Evolutionary conservation across 2,797 vertebrate genomes (phyloP).

Genomic region (Chaetodon trifasciatus): DNA sequence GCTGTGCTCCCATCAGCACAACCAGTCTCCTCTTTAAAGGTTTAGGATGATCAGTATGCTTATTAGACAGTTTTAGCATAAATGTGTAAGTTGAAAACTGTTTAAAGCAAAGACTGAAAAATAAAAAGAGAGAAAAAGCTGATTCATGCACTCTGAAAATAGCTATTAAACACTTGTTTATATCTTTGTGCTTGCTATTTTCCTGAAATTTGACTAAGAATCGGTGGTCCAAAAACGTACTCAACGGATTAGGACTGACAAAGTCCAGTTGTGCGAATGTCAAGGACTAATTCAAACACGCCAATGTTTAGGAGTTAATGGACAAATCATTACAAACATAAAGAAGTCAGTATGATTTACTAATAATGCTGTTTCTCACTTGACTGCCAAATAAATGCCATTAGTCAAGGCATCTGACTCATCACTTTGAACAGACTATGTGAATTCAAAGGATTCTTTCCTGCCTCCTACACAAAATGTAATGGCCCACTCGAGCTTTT

Average conservation of each 20-base stretch:
- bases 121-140: neutral
- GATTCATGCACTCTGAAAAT: neutral
- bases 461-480: conserved; percentile 70
- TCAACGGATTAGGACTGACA: conserved; percentile 47
- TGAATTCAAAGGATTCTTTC: conserved; percentile 63
- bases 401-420: conserved; percentile 72
- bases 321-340: conserved; percentile 70
- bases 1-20: neutral
- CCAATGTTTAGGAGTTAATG: conserved; percentile 52
- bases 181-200: neutral
- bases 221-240: conserved; percentile 31
- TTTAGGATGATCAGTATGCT: conserved; percentile 4
- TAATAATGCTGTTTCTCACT: conserved; percentile 65
- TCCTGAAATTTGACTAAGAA: conserved; percentile 26
- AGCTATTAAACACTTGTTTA: conserved; percentile 12
- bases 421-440: conserved; percentile 62
- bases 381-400: conserved; percentile 70
- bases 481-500: conserved; percentile 71
- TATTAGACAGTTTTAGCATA: neutral
- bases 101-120: neutral
- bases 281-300: conserved; percentile 53
- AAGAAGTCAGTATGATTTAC: conserved; percentile 70
- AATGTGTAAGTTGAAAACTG: neutral
- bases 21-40: neutral
- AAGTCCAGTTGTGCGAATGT: conserved; percentile 20